Evolutionary conservation across 2,888 invertebrate genomes (phyloP).

Genomic region (Thereva nobilitata): DNA sequence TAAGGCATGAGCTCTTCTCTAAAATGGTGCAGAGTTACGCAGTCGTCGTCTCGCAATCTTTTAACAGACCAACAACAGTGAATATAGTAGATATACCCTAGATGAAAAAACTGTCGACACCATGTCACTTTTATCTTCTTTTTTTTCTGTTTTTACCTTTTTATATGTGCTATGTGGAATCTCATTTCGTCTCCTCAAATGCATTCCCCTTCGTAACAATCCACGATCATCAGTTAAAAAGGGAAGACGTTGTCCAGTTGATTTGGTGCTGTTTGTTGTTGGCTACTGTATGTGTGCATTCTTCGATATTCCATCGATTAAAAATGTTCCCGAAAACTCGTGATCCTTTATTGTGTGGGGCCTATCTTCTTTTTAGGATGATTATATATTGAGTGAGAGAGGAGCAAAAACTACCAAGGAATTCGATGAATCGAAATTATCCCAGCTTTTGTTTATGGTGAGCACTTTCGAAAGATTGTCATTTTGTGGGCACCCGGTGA

Average conservation of each 20-base stretch:
- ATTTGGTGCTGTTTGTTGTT: too few species aligned
- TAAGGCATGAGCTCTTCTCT: slow-evolving; percentile 15
- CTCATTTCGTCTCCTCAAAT: too few species aligned
- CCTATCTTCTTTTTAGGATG: not conserved
- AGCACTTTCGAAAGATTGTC: slow-evolving; percentile 35
- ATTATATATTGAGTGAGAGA: too few species aligned
- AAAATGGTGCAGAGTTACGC: slow-evolving; percentile 24
- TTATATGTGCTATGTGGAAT: too few species aligned
- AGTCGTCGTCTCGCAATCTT: slow-evolving; percentile 14
- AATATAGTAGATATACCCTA: slow-evolving; percentile 12
- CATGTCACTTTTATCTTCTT: not conserved
- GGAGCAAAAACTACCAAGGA: slow-evolving; percentile 24
- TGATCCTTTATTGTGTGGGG: slow-evolving; percentile 20
- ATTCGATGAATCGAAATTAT: slow-evolving; percentile 33
- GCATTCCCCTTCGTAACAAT: too few species aligned
- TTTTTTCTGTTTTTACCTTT: too few species aligned
- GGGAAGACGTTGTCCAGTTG: too few species aligned
- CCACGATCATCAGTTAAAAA: too few species aligned
- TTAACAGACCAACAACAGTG: not conserved
- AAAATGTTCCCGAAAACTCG: too few species aligned
- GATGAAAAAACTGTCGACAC: slow-evolving; percentile 30
- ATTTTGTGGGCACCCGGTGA: slow-evolving; percentile 28
- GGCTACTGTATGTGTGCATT: too few species aligned
- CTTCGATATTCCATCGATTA: too few species aligned
- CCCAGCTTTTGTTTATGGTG: slow-evolving; percentile 33